These are phyloP conservation scores for Echinops telfairi DNA, from an alignment of 2,113 vertebrate species.

Conservation along the genomic window DNA sequence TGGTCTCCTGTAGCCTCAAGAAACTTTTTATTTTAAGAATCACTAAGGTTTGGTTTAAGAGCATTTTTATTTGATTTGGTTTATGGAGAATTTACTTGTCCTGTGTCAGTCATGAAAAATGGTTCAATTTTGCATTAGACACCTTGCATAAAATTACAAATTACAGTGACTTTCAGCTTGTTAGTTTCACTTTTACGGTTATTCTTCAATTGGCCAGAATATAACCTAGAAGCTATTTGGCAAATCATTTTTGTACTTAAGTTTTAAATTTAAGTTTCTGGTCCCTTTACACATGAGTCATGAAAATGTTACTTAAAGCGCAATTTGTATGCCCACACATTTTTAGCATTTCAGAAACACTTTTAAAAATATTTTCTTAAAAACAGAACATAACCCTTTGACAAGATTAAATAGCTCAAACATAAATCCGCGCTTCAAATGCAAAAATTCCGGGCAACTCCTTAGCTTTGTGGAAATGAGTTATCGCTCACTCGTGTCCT, in stretches of 20 bases:
- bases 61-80: constrained; percentile 68
- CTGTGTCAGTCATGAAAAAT: constrained; percentile 26
- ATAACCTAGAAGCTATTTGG: constrained; percentile 28
- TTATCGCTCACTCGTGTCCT: neutral
- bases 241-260: constrained; percentile 20
- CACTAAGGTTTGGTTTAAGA: constrained; percentile 54
- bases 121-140: constrained; percentile 26
- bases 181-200: constrained; percentile 52
- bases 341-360: neutral
- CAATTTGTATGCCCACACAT: constrained; percentile 35
- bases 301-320: constrained; percentile 51
- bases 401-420: constrained; percentile 6
- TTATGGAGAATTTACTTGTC: constrained; percentile 35
- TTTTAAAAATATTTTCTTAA: constrained; percentile 47
- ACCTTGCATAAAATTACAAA: constrained; percentile 34
- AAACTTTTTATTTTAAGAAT: constrained; percentile 71
- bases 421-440: constrained; percentile 13
- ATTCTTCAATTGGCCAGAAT: constrained; percentile 53
- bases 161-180: neutral
- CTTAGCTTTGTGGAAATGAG: neutral
- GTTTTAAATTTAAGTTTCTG: constrained; percentile 47
- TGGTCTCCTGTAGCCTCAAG: constrained; percentile 77
- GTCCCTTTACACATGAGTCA: constrained; percentile 9
- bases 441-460: neutral
- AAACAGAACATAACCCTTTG: constrained; percentile 22